Evolutionary conservation across 2,113 vertebrate genomes (phyloP), one percentile per base, ranked within the genome.

Genomic region (Strigops habroptila): DNA sequence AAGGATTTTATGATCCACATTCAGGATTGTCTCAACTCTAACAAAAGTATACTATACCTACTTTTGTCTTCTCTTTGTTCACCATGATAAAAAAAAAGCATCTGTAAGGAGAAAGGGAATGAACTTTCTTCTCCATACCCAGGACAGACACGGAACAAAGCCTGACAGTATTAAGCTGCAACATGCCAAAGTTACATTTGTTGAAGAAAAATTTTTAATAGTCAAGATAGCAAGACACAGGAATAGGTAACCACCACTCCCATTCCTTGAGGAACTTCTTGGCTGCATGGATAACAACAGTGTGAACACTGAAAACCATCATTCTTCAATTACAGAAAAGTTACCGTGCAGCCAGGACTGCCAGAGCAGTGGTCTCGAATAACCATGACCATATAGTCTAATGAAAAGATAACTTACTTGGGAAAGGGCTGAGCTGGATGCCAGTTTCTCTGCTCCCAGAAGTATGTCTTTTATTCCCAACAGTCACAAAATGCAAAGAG

Each of bases 351-450:
- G 24, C 43, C 55, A 67, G 51, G n/a, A 35, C 39, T 79, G 55
- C 33, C 53, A 52, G 53, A 83, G 62, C 33, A 64, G 35, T 16
- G 74, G 8, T 43, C 33, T 74, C 67, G 41, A 81, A 18, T 10
- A 57, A 33, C 24, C 30, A 25, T 0, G 6, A 46, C 14, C 62
- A 71, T 4, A 6, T 0, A 73, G 19, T 1, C 19, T 8, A n/a
- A 74, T 1, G 13, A 49, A 48, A 74, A n/a, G 25, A 75, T 28
- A 83, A 55, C 27, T 55, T 25, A 67, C 31, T 7, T 24, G 24
- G 44, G 31, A 87, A 84, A 71, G 33, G 14, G 24, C 27, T 57
- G 37, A 91, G 35, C 31, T 75, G 39, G 28, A 62, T 52, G 28
- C 6, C 73, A 86, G 18, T 12, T 18, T 9, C 21, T 46, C 41